Conservation (phyloP, 2,888 invertebrate species). For the Pantelozetes paolii region DNA sequence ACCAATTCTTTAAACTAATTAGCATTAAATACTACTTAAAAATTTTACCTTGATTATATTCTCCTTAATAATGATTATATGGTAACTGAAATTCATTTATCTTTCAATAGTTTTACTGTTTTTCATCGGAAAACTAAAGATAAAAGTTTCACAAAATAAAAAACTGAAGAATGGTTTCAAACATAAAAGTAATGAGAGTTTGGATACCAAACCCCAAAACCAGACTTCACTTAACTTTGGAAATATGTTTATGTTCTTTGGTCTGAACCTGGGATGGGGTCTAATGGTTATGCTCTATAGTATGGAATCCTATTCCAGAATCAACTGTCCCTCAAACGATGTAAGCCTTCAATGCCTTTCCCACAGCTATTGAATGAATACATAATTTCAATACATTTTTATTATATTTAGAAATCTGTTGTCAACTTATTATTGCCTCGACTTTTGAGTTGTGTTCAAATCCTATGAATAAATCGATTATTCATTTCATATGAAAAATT, state of each 20-base stretch:
- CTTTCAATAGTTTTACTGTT: conserved; percentile 21
- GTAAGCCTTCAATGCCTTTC: not conserved
- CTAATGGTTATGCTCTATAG: conserved; percentile 70
- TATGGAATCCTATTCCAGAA: conserved; percentile 78
- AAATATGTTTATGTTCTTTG: conserved; percentile 80
- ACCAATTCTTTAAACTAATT: too few relatives aligned
- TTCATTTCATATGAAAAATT: not conserved
- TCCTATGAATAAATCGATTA: not conserved
- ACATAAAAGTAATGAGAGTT: not conserved
- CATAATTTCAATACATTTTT: not conserved
- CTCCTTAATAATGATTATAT: too few relatives aligned
- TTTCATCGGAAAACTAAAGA: conserved; percentile 24
- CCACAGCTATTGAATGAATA: too few relatives aligned
- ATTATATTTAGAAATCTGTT: not conserved
- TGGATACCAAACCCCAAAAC: not conserved
- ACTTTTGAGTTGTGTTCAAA: conserved; percentile 23
- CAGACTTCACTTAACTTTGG: conserved; percentile 53
- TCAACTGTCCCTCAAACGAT: conserved; percentile 60
- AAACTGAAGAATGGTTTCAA: not conserved
- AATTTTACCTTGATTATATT: too few relatives aligned
- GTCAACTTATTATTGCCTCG: not conserved
- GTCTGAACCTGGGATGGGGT: conserved; percentile 72
- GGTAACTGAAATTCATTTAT: too few relatives aligned
- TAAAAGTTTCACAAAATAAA: not conserved
- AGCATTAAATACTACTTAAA: too few relatives aligned